Base-by-base conservation (phyloP, 2,113 vertebrate genomes). In the Prietella phreatophila region DNA sequence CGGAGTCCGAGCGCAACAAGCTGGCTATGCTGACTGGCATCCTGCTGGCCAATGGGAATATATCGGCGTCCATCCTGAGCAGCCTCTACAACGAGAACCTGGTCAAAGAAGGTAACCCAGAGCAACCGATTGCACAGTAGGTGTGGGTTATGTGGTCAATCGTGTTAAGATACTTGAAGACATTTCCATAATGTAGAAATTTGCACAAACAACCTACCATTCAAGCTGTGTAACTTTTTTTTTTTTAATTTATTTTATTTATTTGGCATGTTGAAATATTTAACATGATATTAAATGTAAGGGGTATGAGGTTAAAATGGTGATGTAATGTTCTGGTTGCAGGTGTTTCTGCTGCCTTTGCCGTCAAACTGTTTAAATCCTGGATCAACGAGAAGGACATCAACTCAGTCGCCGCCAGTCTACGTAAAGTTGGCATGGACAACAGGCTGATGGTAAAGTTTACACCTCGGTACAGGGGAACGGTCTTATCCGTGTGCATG, bases 371-470 rank as follows among this genome's bases (percentile, higher is more conserved):
- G 88, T 99, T 99, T 94, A 99, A 99, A 93, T 97, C 98, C 0
- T 99, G 98, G 98, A 99, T 99, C 93, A 96, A 97, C 58, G 98
- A 99, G 93, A 99, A 97, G 92, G 98, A 99, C 93, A 99, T 99
- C 92, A 99, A 99, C 92, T 98, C 97, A 25, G 98, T 99, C 56
- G 97, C 98, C 89, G 96, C 85, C 90, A 97, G 96, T 89, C 97
- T 99, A 92, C 96, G 98, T 82, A 99, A 98, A 96, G 97, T 99
- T 47, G 97, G 97, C 92, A 99, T 99, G 98, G 98, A 99, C 92
- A 99, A 99, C 93, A 96, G 98, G 91, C 95, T 99, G 92, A 98
- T 99, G 98, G 98, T 99, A 91, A 89, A 94, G 30, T 60, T 71
- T 55, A 5, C 53, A 19, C 78, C 13, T 53, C 14, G 5, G 25